phyloP scores from a whole-genome alignment of 2,797 vertebrate species.

The Oreonectes daqikongensis region DNA sequence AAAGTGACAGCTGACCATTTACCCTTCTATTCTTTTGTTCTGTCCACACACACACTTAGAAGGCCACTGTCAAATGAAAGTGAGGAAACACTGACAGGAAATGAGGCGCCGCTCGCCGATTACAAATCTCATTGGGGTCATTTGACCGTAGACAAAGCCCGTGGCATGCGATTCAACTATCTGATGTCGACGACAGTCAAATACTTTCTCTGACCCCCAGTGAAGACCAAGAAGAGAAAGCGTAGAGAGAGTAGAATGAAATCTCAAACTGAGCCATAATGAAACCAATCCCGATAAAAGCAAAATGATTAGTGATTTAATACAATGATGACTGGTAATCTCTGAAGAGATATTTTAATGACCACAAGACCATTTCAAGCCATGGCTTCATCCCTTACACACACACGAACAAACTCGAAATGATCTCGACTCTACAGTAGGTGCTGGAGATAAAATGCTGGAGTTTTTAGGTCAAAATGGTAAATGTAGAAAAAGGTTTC shows the following conservation, averaged over 20 bases:
- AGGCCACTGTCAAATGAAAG: conserved; percentile 11
- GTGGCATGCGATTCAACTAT: background rate
- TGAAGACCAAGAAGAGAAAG: conserved; percentile 2
- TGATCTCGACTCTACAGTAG: background rate
- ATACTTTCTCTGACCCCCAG: conserved; percentile 23
- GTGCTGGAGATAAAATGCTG: conserved; percentile 6
- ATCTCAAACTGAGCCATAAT: background rate
- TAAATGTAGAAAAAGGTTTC: conserved; percentile 4
- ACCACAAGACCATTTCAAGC: conserved; percentile 9
- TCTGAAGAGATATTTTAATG: conserved; percentile 23
- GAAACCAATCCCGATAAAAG: conserved; percentile 30
- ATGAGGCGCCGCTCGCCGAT: conserved; percentile 23
- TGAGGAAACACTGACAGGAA: conserved; percentile 39
- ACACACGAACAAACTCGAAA: background rate
- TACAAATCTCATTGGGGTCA: conserved; percentile 30
- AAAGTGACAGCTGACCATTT: conserved; percentile 79
- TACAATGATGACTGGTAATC: conserved; percentile 18
- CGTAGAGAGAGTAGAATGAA: background rate
- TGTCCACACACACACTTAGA: conserved; percentile 5
- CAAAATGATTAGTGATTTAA: conserved; percentile 35
- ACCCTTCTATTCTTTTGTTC: conserved; percentile 31
- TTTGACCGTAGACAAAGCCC: conserved; percentile 17
- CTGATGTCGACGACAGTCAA: conserved; percentile 20
- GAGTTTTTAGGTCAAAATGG: conserved; percentile 1
- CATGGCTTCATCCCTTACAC: conserved; percentile 6